phyloP scores from a whole-genome alignment of 2,888 invertebrate species.

The Crossocerus cetratus region DNA sequence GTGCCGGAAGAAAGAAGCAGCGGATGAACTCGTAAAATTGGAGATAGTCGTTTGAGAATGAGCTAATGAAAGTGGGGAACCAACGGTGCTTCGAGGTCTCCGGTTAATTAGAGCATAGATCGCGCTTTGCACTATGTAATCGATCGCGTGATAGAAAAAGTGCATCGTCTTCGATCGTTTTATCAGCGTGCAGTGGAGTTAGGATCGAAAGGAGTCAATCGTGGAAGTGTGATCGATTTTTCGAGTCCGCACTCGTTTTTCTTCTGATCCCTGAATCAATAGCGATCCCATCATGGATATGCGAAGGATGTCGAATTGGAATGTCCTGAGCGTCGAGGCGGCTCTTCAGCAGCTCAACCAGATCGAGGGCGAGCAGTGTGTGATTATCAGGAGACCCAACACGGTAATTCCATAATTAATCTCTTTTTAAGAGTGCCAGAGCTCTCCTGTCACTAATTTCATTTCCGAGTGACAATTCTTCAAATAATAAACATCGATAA shows the following conservation, averaged over 20 bases:
- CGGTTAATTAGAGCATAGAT: too few species aligned
- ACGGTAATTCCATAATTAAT: conserved; percentile 59
- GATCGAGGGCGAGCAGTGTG: conserved; percentile 63
- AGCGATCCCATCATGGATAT: conserved; percentile 62
- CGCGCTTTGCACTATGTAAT: neutral
- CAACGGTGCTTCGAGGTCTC: conserved; percentile 15
- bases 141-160: neutral
- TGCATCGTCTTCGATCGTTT: too few species aligned
- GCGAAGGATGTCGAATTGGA: conserved; percentile 77
- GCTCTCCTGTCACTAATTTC: conserved; percentile 72
- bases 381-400: conserved; percentile 63
- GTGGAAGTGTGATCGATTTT: too few species aligned
- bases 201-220: too few species aligned
- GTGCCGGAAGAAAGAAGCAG: neutral
- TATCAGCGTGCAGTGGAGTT: too few species aligned
- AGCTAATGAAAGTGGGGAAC: conserved; percentile 1
- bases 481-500: neutral
- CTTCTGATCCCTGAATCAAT: conserved; percentile 15
- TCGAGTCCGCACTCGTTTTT: neutral
- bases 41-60: neutral
- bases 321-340: conserved; percentile 74
- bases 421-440: conserved; percentile 31
- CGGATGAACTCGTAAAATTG: neutral
- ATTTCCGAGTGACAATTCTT: conserved; percentile 48
- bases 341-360: conserved; percentile 71